A percentile compares a stretch with the other conserved stretches of the same genome.
phyloP scores from a whole-genome alignment of 2,797 vertebrate genomes.

The Sorex maritimensis region DNA sequence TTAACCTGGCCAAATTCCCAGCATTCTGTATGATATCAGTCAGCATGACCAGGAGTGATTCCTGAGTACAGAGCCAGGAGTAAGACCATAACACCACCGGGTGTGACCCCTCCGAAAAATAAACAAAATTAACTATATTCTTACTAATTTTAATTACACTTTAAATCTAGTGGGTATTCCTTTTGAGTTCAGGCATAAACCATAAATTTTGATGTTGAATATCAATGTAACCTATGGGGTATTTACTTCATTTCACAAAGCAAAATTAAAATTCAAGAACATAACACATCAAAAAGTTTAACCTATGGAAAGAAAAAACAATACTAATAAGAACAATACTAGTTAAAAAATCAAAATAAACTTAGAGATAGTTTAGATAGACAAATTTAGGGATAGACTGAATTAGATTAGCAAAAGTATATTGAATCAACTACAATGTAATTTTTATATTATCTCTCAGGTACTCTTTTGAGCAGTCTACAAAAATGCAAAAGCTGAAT shows the following conservation, averaged over 20 bases:
- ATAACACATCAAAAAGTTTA: not conserved
- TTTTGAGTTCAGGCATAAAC: not conserved
- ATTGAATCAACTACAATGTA: not conserved
- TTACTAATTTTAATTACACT: not conserved
- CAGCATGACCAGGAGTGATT: no score
- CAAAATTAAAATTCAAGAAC: constrained; percentile 26
- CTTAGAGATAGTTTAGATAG: not conserved
- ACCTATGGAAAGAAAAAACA: not conserved
- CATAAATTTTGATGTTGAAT: not conserved
- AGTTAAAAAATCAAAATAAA: no score
- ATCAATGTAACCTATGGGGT: not conserved
- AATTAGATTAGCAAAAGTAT: not conserved
- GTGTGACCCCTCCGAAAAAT: no score
- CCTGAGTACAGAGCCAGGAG: no score
- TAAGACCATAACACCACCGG: no score
- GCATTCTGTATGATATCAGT: no score
- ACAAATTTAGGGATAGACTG: not conserved
- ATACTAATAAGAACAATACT: not conserved
- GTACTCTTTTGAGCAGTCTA: not conserved
- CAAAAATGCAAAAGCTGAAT: not conserved
- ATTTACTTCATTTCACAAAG: not conserved
- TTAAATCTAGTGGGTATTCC: not conserved
- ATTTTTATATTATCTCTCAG: not conserved
- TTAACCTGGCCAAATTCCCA: no score
- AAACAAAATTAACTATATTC: no score